Evolutionary conservation across 1,140 invertebrate genomes (phyloP).

Genomic region (Octopus sinensis): DNA sequence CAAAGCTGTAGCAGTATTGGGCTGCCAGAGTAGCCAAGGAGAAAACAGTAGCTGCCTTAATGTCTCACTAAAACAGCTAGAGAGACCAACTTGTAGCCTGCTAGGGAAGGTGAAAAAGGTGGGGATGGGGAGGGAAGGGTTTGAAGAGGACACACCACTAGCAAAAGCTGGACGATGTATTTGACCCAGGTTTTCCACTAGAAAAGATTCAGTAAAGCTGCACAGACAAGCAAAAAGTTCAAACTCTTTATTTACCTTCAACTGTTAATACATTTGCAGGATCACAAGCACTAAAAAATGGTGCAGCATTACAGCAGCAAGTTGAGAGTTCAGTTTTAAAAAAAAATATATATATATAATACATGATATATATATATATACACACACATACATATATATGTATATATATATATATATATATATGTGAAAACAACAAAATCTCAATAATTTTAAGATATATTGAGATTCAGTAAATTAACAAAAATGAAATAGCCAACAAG

Average conservation of each 20-base stretch:
- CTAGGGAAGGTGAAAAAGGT: not conserved
- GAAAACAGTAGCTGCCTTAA: too few relatives aligned
- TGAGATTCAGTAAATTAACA: not conserved
- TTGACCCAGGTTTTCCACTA: too few relatives aligned
- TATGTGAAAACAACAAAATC: not conserved
- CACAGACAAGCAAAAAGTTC: slow-evolving; percentile 7
- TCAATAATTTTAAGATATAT: not conserved
- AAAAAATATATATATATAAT: not conserved
- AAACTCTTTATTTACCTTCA: slow-evolving; percentile 7
- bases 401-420: not conserved
- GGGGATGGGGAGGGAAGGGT: not conserved
- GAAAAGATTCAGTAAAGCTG: not conserved
- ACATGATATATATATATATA: not conserved
- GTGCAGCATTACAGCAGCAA: slow-evolving; percentile 8
- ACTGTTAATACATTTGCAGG: not conserved
- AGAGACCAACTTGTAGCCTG: too few relatives aligned
- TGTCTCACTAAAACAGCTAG: too few relatives aligned
- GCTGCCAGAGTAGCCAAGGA: too few relatives aligned
- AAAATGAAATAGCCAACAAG: not conserved
- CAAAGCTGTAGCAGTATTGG: not conserved
- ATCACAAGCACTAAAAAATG: not conserved
- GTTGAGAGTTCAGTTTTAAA: slow-evolving; percentile 1
- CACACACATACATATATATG: not conserved
- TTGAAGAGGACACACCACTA: not conserved
- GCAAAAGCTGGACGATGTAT: too few relatives aligned